A percentile compares a stretch with the other conserved stretches of the same genome.
These are phyloP conservation scores for Pangasius krempfi DNA, from an alignment of 2,797 vertebrate species.

Conservation along the genomic window DNA sequence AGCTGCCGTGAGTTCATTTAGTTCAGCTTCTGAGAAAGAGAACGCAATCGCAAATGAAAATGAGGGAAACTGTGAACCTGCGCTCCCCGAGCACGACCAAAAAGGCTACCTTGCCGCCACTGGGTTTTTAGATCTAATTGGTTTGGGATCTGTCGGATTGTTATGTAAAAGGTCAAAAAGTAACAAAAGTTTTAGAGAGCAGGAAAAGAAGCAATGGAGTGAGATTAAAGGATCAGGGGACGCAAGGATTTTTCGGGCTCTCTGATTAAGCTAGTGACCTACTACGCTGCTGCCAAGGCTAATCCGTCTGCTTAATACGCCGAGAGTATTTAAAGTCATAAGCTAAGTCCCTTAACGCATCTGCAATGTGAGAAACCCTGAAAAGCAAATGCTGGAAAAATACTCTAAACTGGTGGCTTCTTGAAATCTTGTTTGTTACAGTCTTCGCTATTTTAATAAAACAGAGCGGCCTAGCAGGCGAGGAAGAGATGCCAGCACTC, in stretches of 20 bases:
- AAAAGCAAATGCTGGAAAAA: constrained; percentile 31
- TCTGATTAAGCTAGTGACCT: constrained; percentile 52
- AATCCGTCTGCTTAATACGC: constrained; percentile 53
- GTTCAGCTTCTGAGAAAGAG: background rate
- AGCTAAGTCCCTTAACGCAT: background rate
- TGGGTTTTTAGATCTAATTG: constrained; percentile 21
- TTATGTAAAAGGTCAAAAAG: constrained; percentile 43
- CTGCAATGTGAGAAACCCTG: background rate
- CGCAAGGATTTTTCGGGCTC: constrained; percentile 46
- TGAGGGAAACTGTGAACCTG: background rate
- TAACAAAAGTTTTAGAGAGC: constrained; percentile 15
- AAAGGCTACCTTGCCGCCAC: constrained; percentile 4
- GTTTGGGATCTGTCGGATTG: constrained; percentile 21
- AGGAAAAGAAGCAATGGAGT: background rate
- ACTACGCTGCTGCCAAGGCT: constrained; percentile 32
- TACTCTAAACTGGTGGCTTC: constrained; percentile 18
- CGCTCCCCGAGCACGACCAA: background rate
- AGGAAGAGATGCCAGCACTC: background rate
- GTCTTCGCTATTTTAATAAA: background rate
- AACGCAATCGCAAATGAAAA: constrained; percentile 3
- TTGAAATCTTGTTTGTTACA: constrained; percentile 9
- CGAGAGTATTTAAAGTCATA: constrained; percentile 46
- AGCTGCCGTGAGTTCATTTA: background rate
- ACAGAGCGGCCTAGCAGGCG: background rate
- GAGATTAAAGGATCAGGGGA: background rate